Percentiles rank a stretch among this genome's conserved stretches.
phyloP scores from a whole-genome alignment of 2,113 vertebrate genomes.

The Triplophysa tibetana region DNA sequence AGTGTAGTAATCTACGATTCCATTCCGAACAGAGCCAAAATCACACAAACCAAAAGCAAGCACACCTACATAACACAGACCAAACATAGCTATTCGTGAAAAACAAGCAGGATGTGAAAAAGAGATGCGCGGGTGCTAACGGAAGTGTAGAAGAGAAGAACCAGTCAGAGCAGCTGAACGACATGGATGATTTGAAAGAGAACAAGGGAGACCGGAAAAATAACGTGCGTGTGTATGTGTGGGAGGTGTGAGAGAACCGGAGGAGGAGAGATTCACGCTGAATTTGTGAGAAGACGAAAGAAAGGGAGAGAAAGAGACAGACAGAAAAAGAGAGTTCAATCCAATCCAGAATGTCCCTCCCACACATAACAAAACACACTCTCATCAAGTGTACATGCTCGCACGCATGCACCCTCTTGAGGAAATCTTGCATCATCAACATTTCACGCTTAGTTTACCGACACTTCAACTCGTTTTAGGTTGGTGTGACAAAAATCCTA shows the following conservation, averaged over 20 bases:
- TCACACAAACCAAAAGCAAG: neutral
- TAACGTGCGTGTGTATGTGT: slow-evolving; percentile 48
- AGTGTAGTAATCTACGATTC: neutral
- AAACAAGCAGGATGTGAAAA: neutral
- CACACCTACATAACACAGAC: neutral
- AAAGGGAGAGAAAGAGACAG: neutral
- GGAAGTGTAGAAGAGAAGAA: slow-evolving; percentile 32
- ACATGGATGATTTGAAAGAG: slow-evolving; percentile 22
- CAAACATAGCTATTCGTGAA: slow-evolving; percentile 6
- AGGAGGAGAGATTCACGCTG: slow-evolving; percentile 51
- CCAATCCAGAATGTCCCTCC: slow-evolving; percentile 49
- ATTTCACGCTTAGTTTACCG: slow-evolving; percentile 22
- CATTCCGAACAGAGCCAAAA: neutral
- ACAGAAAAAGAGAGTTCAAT: slow-evolving; percentile 11
- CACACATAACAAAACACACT: slow-evolving; percentile 47
- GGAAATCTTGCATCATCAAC: slow-evolving; percentile 47
- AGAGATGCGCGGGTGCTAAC: neutral
- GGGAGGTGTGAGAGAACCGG: slow-evolving; percentile 48
- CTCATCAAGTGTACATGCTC: slow-evolving; percentile 26
- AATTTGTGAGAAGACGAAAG: slow-evolving; percentile 29
- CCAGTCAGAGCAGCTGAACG: slow-evolving; percentile 22
- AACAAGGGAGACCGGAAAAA: slow-evolving; percentile 34
- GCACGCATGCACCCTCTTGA: slow-evolving; percentile 29
- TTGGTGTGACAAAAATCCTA: slow-evolving; percentile 28
- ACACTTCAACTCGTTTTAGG: slow-evolving; percentile 32